Evolutionary conservation across 2,797 vertebrate genomes (phyloP).

Genomic region (Graptemys geographica): DNA sequence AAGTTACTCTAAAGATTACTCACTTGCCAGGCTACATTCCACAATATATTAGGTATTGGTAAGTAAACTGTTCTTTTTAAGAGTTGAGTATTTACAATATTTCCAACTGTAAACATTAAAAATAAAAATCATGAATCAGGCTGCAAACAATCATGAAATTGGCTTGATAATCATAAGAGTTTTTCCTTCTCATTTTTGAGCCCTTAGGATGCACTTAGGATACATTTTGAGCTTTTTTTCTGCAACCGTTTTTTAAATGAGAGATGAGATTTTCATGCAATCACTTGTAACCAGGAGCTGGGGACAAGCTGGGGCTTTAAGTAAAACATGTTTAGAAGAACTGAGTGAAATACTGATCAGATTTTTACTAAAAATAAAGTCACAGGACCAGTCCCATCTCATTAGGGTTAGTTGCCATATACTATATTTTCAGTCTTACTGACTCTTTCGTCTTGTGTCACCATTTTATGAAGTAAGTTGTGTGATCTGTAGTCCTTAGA

Average conservation of each 20-base stretch:
- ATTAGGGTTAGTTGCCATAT: background rate
- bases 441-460: background rate
- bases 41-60: no score
- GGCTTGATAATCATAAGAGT: background rate
- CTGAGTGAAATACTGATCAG: background rate
- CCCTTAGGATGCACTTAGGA: background rate
- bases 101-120: no score
- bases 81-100: no score
- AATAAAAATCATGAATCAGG: no score
- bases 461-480: background rate
- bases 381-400: background rate
- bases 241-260: constrained; percentile 19
- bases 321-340: background rate
- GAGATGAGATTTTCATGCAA: background rate
- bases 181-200: background rate
- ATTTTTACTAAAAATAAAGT: constrained; percentile 14
- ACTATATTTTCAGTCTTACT: background rate
- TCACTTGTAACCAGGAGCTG: background rate
- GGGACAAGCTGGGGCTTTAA: background rate
- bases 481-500: background rate
- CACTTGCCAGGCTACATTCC: background rate
- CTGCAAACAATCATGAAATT: no score
- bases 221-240: background rate
- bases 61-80: no score
- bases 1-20: constrained; percentile 50